Evolutionary conservation across 1,140 invertebrate genomes (phyloP), one percentile per base, ranked within the genome.

Genomic region (Drosophila parvula): DNA sequence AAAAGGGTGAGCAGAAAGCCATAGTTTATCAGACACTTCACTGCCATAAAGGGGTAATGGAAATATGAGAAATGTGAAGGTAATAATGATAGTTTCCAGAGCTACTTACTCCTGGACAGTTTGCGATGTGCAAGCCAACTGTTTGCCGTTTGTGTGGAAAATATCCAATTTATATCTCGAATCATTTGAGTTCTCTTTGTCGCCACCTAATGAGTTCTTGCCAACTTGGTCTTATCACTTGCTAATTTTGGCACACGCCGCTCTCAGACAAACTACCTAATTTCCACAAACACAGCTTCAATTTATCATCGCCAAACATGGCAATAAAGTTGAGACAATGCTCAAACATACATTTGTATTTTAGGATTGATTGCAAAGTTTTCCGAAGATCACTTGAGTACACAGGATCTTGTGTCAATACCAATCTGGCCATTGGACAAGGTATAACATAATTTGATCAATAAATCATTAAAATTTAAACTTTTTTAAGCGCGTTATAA

Each of bases 131-230:
- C 27, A 40, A 34, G 16, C 28, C 58, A 76, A 85, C 82, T 85
- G 65, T 27, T 69, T 18, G 38, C 16, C 28, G 5, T 36, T 40
- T 28, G 16, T 8, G 28, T 44, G 27, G 27, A 8, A 40, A 55
- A 55, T 57, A 40, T 55, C 27, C 38, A 63, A 55, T 86, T 85
- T 85, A 86, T 85, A 86, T 67, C 45, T 70, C 28, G 10, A 41
- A 12, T 40, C 50, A 22, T n/a, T 22, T 22, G 18, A 14, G 32
- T 14, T 53, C 34, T 22, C 41, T 57, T 40, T 40, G 41, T 43
- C 28, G 28, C 28, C 18, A 22, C 5, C 47, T 47, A 86, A 78
- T 75, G 64, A 86, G 41, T 86, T 82, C 38, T 69, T 57, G 45
- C 43, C 56, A 64, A 50, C 28, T 75, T 22, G 4, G 38, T 16